Evolutionary conservation across 2,888 invertebrate genomes (phyloP).

Genomic region (Pasiphila rectangulata): DNA sequence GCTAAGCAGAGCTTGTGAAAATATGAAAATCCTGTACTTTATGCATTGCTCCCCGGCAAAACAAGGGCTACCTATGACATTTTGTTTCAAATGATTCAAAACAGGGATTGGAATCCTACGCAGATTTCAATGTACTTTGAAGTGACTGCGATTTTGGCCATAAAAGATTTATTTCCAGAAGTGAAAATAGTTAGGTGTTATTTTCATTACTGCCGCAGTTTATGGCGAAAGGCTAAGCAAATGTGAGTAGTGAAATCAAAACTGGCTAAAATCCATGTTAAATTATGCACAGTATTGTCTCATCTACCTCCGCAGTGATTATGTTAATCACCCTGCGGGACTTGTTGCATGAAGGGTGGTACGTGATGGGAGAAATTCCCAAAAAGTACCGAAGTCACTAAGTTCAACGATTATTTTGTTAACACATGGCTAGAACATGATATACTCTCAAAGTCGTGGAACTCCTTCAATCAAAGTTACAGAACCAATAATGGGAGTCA

Average conservation of each 20-base stretch:
- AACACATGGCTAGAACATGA: too few relatives aligned
- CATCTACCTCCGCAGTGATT: background rate
- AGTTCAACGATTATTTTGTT: too few relatives aligned
- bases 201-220: too few relatives aligned
- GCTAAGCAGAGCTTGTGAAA: too few relatives aligned
- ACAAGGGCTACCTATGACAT: slow-evolving; percentile 17
- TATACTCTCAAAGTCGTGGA: too few relatives aligned
- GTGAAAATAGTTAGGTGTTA: too few relatives aligned
- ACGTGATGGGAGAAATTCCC: background rate
- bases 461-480: too few relatives aligned
- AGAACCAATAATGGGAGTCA: too few relatives aligned
- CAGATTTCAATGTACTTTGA: slow-evolving; percentile 22
- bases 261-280: background rate
- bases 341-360: background rate
- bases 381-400: background rate
- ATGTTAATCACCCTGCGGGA: too few relatives aligned
- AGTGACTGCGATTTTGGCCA: slow-evolving; percentile 11
- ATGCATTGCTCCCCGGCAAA: slow-evolving; percentile 26
- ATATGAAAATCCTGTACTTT: too few relatives aligned
- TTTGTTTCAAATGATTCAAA: slow-evolving; percentile 20
- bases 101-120: slow-evolving; percentile 15
- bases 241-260: background rate
- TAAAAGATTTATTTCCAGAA: too few relatives aligned
- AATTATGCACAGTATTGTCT: background rate
- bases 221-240: too few relatives aligned